Evolutionary conservation across 2,113 vertebrate genomes (phyloP), one percentile per base, ranked within the genome.

Genomic region (Octodon degus): DNA sequence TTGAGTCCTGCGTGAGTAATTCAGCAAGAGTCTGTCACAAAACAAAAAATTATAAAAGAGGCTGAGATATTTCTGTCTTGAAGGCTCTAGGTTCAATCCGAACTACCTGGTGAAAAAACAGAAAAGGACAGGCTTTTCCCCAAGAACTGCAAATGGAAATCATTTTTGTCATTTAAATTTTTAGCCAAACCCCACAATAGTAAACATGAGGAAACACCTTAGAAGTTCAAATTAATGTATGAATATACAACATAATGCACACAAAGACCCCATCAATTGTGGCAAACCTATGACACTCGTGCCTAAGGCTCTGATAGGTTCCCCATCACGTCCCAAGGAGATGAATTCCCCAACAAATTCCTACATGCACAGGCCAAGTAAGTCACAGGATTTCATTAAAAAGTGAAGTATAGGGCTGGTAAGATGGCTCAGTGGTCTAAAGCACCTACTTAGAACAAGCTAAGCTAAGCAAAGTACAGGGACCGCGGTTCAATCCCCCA

Each of bases 181-280:
- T 40, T 43, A 94, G 96, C 97, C 97, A 98, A 98, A 98, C 97
- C 97, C 97, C 97, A 98, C 97, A 98, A 87, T 77, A 77, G 94
- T 86, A 82, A 98, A 93, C 89, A 93, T 72, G 96, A 80, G 0
- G 93, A 96, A 98, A 95, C 97, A 86, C 93, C 97, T 95, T 97
- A 93, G 98, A 98, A 98, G 83, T 92, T 97, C 97, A 95, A 67
- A 98, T 96, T 96, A 97, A 98, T 92, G 63, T n/a, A 91, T 62
- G 76, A 96, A 95, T 89, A 92, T 97, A 93, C 92, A 96, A 17
- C 9, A 11, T 20, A 86, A 43, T 30, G 7, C 67, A 4, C 12
- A 37, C 8, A 67, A 53, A 53, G 50, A 79, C 17, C 40, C 91
- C 72, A 43, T 24, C n/a, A 72, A 14, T 13, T 11, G 37, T 13